Evolutionary conservation across 2,797 vertebrate genomes (phyloP).

Genomic region (Rousettus madagascariensis): DNA sequence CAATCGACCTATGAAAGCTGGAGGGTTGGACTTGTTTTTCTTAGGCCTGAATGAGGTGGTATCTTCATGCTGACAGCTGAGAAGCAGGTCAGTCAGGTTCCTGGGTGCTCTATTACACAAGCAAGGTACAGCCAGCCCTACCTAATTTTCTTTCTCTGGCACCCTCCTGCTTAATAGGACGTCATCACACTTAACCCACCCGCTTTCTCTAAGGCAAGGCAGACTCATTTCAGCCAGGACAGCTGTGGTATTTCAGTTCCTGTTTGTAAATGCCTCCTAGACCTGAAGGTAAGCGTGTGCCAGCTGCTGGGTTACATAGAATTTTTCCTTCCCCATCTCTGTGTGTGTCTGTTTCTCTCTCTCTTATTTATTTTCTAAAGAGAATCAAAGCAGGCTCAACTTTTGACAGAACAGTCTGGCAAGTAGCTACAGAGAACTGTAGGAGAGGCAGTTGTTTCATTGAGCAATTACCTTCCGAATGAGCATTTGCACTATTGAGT

Average conservation of each 20-base stretch:
- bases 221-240: neutral
- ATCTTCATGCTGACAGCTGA: conserved; percentile 44
- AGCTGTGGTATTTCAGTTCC: conserved; percentile 50
- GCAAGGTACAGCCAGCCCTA: conserved; percentile 75
- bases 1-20: conserved; percentile 55
- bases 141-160: conserved; percentile 69
- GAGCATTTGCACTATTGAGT: neutral
- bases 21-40: conserved; percentile 57
- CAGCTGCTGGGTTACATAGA: neutral
- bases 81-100: conserved; percentile 79
- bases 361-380: neutral
- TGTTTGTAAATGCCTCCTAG: neutral
- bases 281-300: conserved; percentile 78
- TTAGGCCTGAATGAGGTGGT: conserved; percentile 68
- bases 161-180: conserved; percentile 24
- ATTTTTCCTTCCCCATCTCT: neutral
- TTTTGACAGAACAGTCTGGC: conserved; percentile 7
- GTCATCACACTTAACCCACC: neutral
- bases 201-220: conserved; percentile 10
- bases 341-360: neutral
- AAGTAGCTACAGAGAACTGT: neutral
- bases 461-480: neutral
- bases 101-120: conserved; percentile 61
- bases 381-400: conserved; percentile 1
- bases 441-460: conserved; percentile 29